Evolutionary conservation across 2,797 vertebrate genomes (phyloP), one percentile per base, ranked within the genome.

Genomic region (Lithobates sylvaticus): DNA sequence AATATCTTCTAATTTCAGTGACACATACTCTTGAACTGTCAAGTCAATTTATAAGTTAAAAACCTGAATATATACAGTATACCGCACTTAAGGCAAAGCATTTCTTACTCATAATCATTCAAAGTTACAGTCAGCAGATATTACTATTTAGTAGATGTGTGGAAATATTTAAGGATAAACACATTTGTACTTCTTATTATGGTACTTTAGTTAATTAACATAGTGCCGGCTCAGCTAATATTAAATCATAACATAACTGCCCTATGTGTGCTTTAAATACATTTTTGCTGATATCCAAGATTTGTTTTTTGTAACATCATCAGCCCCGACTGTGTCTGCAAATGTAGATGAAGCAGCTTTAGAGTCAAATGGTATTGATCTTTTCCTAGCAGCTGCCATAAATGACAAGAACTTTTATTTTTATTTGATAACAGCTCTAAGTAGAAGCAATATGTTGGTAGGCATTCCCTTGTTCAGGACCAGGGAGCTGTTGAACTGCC

Each of bases 201-300:
- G 85, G 77, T 74, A 82, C 78, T 71, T 82, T 36, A 77, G 69
- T 82, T 82, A 61, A 86, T 86, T 86, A 81, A 76, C 85, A 76
- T 82, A 77, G 67, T 67, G 68, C 81, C 67, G 65, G 26, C 79
- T 86, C 84, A 86, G 84, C 78, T 77, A 65, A 72, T 77, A 82
- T 86, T 77, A 86, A 82, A 82, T 82, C 79, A 86, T 64, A 82
- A 71, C 70, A 34, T 82, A 86, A 86, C 76, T 82, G 85, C 79
- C 74, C 74, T 83, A 70, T 74, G 36, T 39, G 26, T 27, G 81
- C 71, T 82, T 86, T 70, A 71, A 82, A 85, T 82, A 27, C 67
- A 64, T 86, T 82, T 82, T 61, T 82, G 85, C 85, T 86, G 85
- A 86, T 86, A 54, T 26, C 29, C 58, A 47, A 36, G 67, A 82